phyloP scores from a whole-genome alignment of 2,113 vertebrate genomes.

The Hippoglossus stenolepis region DNA sequence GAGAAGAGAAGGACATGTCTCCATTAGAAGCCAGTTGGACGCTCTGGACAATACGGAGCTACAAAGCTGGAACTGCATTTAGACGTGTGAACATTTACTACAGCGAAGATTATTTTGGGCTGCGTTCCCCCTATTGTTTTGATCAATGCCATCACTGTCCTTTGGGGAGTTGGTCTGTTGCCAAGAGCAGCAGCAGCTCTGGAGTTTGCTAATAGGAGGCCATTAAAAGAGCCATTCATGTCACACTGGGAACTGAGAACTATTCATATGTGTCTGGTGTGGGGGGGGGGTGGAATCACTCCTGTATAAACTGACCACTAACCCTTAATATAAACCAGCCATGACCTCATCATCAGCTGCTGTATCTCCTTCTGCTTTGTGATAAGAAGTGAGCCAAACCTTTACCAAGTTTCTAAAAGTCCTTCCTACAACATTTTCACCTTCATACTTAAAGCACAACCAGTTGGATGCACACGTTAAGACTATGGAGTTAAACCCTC shows the following conservation, averaged over 20 bases:
- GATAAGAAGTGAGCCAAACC: not conserved
- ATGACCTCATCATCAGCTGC: constrained; percentile 13
- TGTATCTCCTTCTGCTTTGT: not conserved
- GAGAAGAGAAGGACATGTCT: constrained; percentile 60
- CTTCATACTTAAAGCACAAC: not conserved
- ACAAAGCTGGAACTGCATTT: not conserved
- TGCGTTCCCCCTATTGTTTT: constrained; percentile 4
- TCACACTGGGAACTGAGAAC: constrained; percentile 27
- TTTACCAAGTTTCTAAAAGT: not conserved
- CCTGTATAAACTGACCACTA: constrained; percentile 21
- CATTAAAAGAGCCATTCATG: constrained; percentile 65
- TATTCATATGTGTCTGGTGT: constrained; percentile 25
- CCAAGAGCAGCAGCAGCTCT: constrained; percentile 47
- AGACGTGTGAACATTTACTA: constrained; percentile 1
- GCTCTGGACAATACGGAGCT: not conserved
- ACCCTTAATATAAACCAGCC: constrained; percentile 26
- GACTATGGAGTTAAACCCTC: not conserved
- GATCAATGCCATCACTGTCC: constrained; percentile 61
- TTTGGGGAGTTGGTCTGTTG: constrained; percentile 14
- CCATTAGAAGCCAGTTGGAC: not conserved
- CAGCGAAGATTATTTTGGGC: constrained; percentile 26
- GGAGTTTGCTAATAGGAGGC: constrained; percentile 41
- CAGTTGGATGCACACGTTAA: not conserved
- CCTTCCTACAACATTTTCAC: not conserved
- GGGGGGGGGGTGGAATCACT: not conserved